Evolutionary conservation across 2,113 vertebrate species (phyloP), one percentile per base, ranked within the genome.

Genomic region (Nematolebias whitei): DNA sequence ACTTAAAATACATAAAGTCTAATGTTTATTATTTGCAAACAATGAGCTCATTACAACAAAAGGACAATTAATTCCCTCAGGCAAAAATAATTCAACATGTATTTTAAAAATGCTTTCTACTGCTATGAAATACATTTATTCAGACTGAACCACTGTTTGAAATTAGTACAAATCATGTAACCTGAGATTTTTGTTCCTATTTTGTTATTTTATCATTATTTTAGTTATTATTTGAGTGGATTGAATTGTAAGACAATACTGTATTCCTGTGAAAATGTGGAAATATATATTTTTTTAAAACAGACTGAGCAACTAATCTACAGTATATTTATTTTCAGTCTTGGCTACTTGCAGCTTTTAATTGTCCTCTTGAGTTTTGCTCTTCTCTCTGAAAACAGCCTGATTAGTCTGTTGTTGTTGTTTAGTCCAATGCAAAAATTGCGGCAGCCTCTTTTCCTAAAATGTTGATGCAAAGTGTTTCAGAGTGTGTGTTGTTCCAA

Each of bases 281-380:
- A 22, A 13, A 12, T 23, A 6, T 23, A 6, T 6, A 5, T 24
- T 50, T 14, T 6, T 50, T 15, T 12, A 54, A 35, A 22, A 20
- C 32, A 39, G 53, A 23, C 20, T 0, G 0, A 20, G 12, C 11
- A 13, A 22, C 12, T 5, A 22, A 16, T 3, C 19, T 22, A 3
- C 19, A n/a, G n/a, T n/a, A n/a, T n/a, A 15, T 41, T 66, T 26
- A 16, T 48, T 39, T 50, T 19, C 60, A 22, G 19, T 76, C 32
- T 22, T 38, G 11, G 56, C 24, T 61, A 61, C 51, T 43, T 47
- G 3, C 2, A 9, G 24, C 49, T 60, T 70, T 58, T 52, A 35
- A 71, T 58, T 63, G 61, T 38, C 18, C 35, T 35, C 39, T 51
- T 16, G 29, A 22, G n/a, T 16, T 56, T 54, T 56, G 12, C 51